A percentile compares a stretch with the other conserved stretches of the same genome.
Evolutionary conservation across 2,113 vertebrate genomes (phyloP).

Genomic region (Ceyx melanurus): DNA sequence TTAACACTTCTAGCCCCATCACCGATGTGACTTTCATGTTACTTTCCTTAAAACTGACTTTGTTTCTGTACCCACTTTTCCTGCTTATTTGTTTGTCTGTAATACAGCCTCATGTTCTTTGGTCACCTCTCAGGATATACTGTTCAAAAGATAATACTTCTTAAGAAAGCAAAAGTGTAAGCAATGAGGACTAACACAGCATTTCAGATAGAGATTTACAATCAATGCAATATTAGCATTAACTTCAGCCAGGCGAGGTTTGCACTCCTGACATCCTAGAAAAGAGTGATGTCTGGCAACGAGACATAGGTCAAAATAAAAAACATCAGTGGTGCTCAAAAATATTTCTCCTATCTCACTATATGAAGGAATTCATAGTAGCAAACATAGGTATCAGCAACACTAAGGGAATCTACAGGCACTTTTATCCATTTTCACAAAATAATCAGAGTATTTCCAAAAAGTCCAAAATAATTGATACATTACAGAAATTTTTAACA

Average conservation of each 20-base stretch:
- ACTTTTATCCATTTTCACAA: neutral
- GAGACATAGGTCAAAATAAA: neutral
- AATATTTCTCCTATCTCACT: neutral
- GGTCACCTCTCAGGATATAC: neutral
- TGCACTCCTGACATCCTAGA: neutral
- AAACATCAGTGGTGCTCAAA: neutral
- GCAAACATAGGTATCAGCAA: neutral
- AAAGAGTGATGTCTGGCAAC: neutral
- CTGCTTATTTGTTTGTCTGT: neutral
- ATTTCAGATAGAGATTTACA: neutral
- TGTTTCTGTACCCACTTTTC: neutral
- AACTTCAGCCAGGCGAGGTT: neutral
- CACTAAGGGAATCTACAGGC: neutral
- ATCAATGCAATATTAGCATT: neutral
- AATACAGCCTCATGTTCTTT: neutral
- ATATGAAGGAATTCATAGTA: neutral
- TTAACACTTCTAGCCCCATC: neutral
- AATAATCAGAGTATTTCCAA: neutral
- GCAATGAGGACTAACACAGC: neutral
- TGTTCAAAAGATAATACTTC: neutral
- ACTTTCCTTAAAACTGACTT: neutral
- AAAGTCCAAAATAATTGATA: fast-evolving
- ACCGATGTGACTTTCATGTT: neutral
- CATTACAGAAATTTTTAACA: neutral
- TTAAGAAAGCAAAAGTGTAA: neutral